phyloP scores from a whole-genome alignment of 2,113 vertebrate species.

The Menura novaehollandiae region DNA sequence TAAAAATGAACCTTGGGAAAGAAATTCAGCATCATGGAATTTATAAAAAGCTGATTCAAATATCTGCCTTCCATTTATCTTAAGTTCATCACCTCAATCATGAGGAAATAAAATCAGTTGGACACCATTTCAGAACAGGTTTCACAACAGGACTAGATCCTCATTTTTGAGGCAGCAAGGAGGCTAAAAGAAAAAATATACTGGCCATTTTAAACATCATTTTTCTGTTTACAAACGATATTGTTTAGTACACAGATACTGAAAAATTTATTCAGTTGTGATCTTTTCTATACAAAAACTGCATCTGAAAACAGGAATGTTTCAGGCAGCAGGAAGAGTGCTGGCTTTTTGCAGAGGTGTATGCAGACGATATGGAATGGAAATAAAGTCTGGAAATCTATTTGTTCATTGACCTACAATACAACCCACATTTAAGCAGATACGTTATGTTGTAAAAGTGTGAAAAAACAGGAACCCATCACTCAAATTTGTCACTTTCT shows the following conservation, averaged over 20 bases:
- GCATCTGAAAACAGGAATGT: background rate
- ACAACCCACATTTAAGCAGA: background rate
- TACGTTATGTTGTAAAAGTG: background rate
- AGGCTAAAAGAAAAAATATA: background rate
- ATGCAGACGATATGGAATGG: background rate
- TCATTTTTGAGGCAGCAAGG: background rate
- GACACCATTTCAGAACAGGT: background rate
- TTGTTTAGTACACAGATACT: background rate
- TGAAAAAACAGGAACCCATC: conserved; percentile 30
- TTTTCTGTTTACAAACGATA: background rate
- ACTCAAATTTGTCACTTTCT: conserved; percentile 42
- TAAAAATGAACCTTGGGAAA: background rate
- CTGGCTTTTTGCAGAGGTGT: background rate
- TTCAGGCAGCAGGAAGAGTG: background rate
- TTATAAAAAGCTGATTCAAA: background rate
- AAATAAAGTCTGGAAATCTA: background rate
- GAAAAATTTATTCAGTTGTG: background rate
- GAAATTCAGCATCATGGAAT: background rate
- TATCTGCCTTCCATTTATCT: background rate
- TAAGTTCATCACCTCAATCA: background rate
- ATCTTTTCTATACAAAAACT: background rate
- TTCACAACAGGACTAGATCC: background rate
- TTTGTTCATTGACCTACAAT: background rate
- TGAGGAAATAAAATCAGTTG: background rate
- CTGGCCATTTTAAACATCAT: background rate